Conservation (phyloP, 2,797 vertebrate genomes). For the Pseudochirops corinnae region DNA sequence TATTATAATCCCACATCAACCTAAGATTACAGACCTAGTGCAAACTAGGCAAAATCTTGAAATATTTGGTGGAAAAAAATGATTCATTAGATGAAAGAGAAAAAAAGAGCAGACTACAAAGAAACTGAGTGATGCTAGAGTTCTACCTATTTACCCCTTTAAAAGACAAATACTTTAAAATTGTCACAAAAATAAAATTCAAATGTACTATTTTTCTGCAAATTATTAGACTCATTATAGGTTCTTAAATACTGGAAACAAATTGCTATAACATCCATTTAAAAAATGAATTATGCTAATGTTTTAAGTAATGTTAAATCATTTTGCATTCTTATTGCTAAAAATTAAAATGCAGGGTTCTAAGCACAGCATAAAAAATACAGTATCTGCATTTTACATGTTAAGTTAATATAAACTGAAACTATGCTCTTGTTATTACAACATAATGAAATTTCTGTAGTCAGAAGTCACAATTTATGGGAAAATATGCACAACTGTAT, state of each 20-base stretch:
- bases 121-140: constrained; percentile 24
- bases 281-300: constrained; percentile 9
- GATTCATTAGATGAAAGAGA: constrained; percentile 40
- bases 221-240: constrained; percentile 11
- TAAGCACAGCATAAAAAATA: constrained; percentile 32
- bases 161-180: background rate
- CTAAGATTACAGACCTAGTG: constrained; percentile 27
- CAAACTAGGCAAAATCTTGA: constrained; percentile 2
- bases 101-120: constrained; percentile 3
- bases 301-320: background rate
- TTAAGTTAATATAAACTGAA: constrained; percentile 1
- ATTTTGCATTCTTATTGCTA: background rate
- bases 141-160: constrained; percentile 25
- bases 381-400: constrained; percentile 21
- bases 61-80: constrained; percentile 1
- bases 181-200: constrained; percentile 14
- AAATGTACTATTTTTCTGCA: constrained; percentile 28
- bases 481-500: constrained; percentile 22
- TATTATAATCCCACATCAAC: constrained; percentile 29
- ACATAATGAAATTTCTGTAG: constrained; percentile 50
- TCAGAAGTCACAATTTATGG: background rate
- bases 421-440: constrained; percentile 20
- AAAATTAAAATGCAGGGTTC: constrained; percentile 44
- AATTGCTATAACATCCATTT: background rate
- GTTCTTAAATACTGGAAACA: constrained; percentile 6